These are phyloP conservation scores for Oryctes rhinoceros DNA, from an alignment of 1,140 invertebrate genomes.

Conservation along the genomic window DNA sequence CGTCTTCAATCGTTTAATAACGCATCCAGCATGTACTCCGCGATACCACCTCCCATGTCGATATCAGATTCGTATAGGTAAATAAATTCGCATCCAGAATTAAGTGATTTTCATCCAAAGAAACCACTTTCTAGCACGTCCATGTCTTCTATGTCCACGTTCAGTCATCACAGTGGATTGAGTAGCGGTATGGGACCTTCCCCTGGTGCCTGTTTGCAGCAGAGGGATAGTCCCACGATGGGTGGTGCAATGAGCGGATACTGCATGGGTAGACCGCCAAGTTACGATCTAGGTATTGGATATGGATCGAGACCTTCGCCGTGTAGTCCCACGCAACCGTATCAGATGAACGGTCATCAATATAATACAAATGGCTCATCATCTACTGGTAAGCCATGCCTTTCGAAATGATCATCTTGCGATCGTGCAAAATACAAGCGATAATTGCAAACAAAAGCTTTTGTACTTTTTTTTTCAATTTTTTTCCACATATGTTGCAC, in stretches of 20 bases:
- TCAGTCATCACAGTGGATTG: conserved; percentile 60
- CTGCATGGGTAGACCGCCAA: conserved; percentile 69
- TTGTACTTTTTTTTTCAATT: background rate
- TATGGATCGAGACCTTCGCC: conserved; percentile 70
- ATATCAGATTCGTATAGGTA: conserved; percentile 95
- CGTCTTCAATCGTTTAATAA: conserved; percentile 85
- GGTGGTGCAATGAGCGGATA: conserved; percentile 57
- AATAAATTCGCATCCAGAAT: background rate
- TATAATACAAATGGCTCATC: conserved; percentile 68
- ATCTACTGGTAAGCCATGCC: conserved; percentile 64
- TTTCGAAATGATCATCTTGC: background rate
- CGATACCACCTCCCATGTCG: conserved; percentile 92
- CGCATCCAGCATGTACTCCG: conserved; percentile 85
- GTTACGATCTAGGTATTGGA: conserved; percentile 74
- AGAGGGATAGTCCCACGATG: conserved; percentile 66
- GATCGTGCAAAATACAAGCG: too few species aligned
- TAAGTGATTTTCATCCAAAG: background rate
- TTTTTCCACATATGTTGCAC: too few species aligned
- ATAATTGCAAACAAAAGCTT: too few species aligned
- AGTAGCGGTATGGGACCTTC: conserved; percentile 65
- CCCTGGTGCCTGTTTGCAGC: conserved; percentile 72
- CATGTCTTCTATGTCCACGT: conserved; percentile 68
- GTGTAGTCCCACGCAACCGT: conserved; percentile 72
- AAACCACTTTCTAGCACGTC: conserved; percentile 56
- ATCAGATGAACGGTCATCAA: conserved; percentile 70